phyloP scores from a whole-genome alignment of 1,140 invertebrate genomes.

The Gonatopus flavifemur region DNA sequence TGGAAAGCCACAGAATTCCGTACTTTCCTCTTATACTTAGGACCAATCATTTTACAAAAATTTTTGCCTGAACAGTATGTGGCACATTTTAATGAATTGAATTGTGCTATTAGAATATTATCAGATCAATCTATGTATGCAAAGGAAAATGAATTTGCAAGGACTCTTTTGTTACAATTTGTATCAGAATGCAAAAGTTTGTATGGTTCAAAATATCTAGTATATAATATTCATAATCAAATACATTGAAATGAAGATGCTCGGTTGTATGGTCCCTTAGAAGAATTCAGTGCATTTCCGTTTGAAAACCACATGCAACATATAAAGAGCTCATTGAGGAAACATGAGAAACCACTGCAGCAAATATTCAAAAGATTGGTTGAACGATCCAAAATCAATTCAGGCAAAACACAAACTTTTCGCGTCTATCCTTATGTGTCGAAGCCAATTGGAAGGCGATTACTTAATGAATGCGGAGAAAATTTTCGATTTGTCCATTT shows the following conservation, averaged over 20 bases:
- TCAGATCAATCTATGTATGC: not conserved
- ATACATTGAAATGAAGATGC: constrained; percentile 7
- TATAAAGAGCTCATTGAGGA: constrained; percentile 10
- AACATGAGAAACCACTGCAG: constrained; percentile 13
- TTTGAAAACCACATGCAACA: constrained; percentile 16
- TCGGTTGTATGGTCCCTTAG: constrained; percentile 7
- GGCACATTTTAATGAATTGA: not conserved
- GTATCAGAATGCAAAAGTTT: constrained; percentile 1
- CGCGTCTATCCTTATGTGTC: too few relatives aligned
- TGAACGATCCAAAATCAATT: too few relatives aligned
- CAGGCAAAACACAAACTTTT: too few relatives aligned
- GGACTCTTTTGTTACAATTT: constrained; percentile 3
- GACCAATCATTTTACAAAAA: constrained; percentile 23
- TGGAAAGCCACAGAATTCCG: constrained; percentile 42
- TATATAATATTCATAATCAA: constrained; percentile 13
- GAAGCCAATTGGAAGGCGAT: too few relatives aligned
- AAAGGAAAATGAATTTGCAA: constrained; percentile 5
- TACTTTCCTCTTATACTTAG: constrained; percentile 30
- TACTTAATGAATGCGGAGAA: too few relatives aligned
- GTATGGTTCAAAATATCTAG: constrained; percentile 9
- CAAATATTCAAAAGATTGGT: constrained; percentile 6
- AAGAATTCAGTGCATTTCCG: constrained; percentile 11
- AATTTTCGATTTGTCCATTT: too few relatives aligned
- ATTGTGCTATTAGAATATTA: constrained; percentile 9
- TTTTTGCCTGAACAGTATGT: not conserved